Conservation (phyloP, 2,113 vertebrate genomes). For the Campylomormyrus tamandua region DNA sequence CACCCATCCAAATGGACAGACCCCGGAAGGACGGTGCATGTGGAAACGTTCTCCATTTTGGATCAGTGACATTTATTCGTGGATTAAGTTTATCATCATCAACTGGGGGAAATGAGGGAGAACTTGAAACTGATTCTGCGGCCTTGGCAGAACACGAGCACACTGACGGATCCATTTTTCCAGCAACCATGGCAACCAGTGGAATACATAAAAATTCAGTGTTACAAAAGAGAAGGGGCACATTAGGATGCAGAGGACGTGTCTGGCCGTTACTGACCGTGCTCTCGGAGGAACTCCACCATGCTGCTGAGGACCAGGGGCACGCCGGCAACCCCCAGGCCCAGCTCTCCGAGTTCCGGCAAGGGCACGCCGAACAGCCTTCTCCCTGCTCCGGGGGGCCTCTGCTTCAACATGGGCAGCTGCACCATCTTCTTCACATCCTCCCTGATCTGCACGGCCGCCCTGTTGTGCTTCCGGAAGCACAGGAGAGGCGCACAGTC, state of each 20-base stretch:
- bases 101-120: background rate
- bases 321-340: conserved; percentile 66
- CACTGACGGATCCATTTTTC: background rate
- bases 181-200: background rate
- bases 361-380: conserved; percentile 70
- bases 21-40: background rate
- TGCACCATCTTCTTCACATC: conserved; percentile 81
- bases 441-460: conserved; percentile 72
- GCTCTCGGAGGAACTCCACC: conserved; percentile 68
- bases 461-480: conserved; percentile 74
- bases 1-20: background rate
- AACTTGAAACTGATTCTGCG: background rate
- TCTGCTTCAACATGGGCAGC: conserved; percentile 59
- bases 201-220: background rate
- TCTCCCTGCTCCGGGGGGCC: conserved; percentile 4
- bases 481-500: conserved; percentile 52
- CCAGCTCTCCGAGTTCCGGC: conserved; percentile 62
- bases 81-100: background rate
- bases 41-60: background rate
- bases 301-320: conserved; percentile 68
- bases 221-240: background rate
- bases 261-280: conserved; percentile 52
- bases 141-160: background rate
- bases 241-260: background rate
- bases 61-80: background rate